A percentile compares a stretch with the other conserved stretches of the same genome.
These are phyloP conservation scores for Ichneumoninae sp. DNA, from an alignment of 2,888 invertebrate species.

Conservation along the genomic window DNA sequence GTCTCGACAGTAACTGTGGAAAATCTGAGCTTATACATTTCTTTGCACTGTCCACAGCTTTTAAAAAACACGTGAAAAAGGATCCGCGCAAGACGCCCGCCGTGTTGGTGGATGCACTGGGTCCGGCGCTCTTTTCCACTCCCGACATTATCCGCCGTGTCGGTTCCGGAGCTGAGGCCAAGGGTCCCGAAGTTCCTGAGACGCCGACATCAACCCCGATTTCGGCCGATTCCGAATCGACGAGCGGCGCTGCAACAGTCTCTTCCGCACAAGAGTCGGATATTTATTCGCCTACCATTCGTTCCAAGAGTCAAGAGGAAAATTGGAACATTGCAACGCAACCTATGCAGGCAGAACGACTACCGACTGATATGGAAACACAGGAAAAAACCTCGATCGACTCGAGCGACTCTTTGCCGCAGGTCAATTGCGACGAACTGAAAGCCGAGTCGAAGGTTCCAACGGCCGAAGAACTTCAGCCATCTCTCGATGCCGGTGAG, in stretches of 20 bases:
- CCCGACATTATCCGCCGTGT: conserved; percentile 92
- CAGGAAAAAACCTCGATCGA: conserved; percentile 24
- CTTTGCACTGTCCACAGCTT: conserved; percentile 65
- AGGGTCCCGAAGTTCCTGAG: conserved; percentile 78
- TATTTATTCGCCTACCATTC: background rate
- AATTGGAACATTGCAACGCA: background rate
- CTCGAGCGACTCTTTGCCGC: conserved; percentile 3
- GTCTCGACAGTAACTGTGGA: background rate
- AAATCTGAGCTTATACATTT: background rate
- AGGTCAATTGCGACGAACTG: conserved; percentile 54
- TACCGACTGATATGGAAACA: conserved; percentile 26
- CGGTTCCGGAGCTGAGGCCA: conserved; percentile 85
- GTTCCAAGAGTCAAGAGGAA: conserved; percentile 21
- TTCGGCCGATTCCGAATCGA: conserved; percentile 17
- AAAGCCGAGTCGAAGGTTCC: conserved; percentile 74
- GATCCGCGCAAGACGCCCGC: conserved; percentile 87
- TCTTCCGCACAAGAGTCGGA: conserved; percentile 6
- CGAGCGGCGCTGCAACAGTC: background rate
- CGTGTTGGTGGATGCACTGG: conserved; percentile 85
- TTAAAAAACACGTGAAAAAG: conserved; percentile 80
- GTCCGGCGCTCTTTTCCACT: conserved; percentile 90
- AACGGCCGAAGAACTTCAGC: conserved; percentile 77
- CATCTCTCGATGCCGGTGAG: conserved; percentile 79
- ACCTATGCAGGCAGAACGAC: background rate
- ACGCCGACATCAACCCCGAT: conserved; percentile 74